A percentile compares a stretch with the other conserved stretches of the same genome.
Conservation (phyloP, 2,888 invertebrate species). For the Cyclophora punctaria region DNA sequence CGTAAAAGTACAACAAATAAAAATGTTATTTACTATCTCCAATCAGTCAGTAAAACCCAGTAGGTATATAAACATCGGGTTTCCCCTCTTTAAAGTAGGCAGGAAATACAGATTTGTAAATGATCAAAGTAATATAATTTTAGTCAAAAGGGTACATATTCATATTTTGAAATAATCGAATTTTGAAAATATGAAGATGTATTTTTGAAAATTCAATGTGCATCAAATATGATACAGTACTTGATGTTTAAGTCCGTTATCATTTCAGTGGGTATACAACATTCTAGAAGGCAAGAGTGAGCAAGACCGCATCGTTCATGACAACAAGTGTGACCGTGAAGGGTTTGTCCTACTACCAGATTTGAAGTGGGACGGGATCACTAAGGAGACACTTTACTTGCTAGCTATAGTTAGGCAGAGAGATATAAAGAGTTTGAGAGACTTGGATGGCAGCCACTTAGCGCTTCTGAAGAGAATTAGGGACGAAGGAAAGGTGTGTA, state of each 20-base stretch:
- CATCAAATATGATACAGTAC: background rate
- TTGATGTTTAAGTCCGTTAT: constrained; percentile 2
- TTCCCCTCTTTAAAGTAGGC: too few relatives aligned
- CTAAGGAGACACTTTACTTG: constrained; percentile 86
- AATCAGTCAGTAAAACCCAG: too few relatives aligned
- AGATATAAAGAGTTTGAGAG: constrained; percentile 88
- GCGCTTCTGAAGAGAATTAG: constrained; percentile 88
- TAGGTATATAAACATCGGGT: too few relatives aligned
- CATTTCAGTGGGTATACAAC: constrained; percentile 95
- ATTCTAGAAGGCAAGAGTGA: constrained; percentile 95
- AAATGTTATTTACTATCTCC: too few relatives aligned
- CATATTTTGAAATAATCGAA: too few relatives aligned
- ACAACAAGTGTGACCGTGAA: constrained; percentile 78
- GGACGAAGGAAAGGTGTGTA: constrained; percentile 79
- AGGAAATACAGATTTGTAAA: too few relatives aligned
- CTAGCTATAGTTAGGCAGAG: constrained; percentile 85
- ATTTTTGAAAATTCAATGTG: background rate
- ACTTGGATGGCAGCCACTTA: constrained; percentile 85
- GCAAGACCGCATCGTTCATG: constrained; percentile 86
- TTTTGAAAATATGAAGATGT: too few relatives aligned
- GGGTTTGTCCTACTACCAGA: constrained; percentile 95
- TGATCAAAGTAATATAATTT: too few relatives aligned
- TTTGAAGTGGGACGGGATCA: constrained; percentile 94
- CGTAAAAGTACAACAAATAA: too few relatives aligned
- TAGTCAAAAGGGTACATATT: too few relatives aligned